Evolutionary conservation across 2,888 invertebrate genomes (phyloP), one percentile per base, ranked within the genome.

Genomic region (Thymelicus acteon): DNA sequence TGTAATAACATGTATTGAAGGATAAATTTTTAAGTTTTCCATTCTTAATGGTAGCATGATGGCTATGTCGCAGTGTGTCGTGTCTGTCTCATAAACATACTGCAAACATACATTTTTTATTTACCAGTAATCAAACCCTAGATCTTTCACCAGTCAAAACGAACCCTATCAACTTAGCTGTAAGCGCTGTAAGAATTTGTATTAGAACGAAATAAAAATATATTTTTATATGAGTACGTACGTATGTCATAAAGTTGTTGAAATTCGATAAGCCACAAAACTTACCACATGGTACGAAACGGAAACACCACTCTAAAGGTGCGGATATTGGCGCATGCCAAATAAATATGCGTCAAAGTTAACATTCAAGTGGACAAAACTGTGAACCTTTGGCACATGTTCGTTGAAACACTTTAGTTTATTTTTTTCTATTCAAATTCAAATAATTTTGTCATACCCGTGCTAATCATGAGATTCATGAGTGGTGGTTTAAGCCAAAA

Each of bases 261-360:
- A 15, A 39, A 60, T 40, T 60, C 10, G 60, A 60, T 60, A 60
- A 15, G 13, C 39, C n/a, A 7, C 24, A 19, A 54, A 60, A 64
- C 13, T 40, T 7, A 52, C 1, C 54, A 54, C 47, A 60, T 10
- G 49, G 49, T 47, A 40, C 7, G 40, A 60, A 40, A 60, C 60
- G 71, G 65, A 71, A 66, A 49, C 31, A 65, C 15, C 54, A 54
- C 60, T 66, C 60, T 44, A 60, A 54, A 65, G 39, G 60, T 61
- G 66, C 61, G 61, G 65, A 71, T 52, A 71, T 71, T 61, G 54
- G 66, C 65, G 66, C 71, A 70, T 47, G 60, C 60, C 64, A 60
- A 8, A 58, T 19, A 64, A 37, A 54, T 54, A 70, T n/a, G 19
- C 19, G 40, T 40, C 12, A 10, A 47, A 47, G 52, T 24, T 48